These are phyloP conservation scores for Cactoblastis cactorum DNA, from an alignment of 2,888 invertebrate species.

Conservation along the genomic window DNA sequence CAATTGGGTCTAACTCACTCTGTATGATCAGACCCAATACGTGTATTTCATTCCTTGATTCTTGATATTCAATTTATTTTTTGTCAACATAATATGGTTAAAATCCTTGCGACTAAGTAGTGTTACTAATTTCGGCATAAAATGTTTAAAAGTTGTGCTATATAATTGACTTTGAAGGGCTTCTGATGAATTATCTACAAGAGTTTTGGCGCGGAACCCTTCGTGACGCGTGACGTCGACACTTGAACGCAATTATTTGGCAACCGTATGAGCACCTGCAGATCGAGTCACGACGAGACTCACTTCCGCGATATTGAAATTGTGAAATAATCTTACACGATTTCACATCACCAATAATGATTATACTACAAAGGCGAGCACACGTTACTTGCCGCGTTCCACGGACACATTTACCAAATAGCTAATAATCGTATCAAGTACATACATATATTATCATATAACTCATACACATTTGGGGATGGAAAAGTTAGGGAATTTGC, in stretches of 20 bases:
- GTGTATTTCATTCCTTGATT: too few relatives aligned
- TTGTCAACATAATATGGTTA: too few relatives aligned
- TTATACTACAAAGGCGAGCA: not conserved
- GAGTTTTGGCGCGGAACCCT: conserved; percentile 1
- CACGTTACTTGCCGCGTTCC: not conserved
- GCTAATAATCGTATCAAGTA: not conserved
- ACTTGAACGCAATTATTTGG: not conserved
- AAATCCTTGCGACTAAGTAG: too few relatives aligned
- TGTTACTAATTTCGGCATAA: too few relatives aligned
- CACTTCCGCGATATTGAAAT: not conserved
- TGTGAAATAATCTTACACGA: conserved; percentile 1
- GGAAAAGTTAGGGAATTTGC: not conserved
- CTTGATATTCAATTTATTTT: too few relatives aligned
- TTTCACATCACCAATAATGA: conserved; percentile 2
- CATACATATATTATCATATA: too few relatives aligned
- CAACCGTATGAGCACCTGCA: not conserved
- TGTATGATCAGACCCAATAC: too few relatives aligned
- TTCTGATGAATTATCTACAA: too few relatives aligned
- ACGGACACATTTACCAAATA: not conserved
- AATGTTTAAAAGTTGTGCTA: too few relatives aligned
- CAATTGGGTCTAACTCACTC: too few relatives aligned
- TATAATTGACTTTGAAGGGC: too few relatives aligned
- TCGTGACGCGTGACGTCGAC: not conserved
- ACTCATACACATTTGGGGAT: too few relatives aligned
- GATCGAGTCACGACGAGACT: not conserved